Evolutionary conservation across 2,113 vertebrate species (phyloP).

Genomic region (Mixornis gularis): DNA sequence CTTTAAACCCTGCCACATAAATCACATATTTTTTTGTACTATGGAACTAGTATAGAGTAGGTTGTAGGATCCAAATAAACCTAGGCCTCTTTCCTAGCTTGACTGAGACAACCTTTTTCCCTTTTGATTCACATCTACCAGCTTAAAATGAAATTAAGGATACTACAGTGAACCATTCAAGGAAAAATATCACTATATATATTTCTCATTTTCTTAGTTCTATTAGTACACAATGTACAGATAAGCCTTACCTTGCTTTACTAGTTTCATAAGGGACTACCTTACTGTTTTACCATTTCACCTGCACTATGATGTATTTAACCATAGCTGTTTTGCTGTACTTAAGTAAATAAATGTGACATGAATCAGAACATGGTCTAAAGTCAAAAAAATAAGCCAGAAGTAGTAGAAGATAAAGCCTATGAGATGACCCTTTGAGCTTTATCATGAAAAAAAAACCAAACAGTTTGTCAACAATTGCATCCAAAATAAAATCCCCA

Average conservation of each 20-base stretch:
- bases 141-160: background rate
- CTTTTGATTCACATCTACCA: background rate
- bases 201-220: background rate
- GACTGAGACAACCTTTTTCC: background rate
- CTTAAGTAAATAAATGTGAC: background rate
- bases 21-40: background rate
- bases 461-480: background rate
- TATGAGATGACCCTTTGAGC: background rate
- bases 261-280: background rate
- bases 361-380: background rate
- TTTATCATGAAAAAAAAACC: background rate
- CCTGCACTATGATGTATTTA: background rate
- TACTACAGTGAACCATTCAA: background rate
- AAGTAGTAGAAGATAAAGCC: background rate
- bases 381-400: background rate
- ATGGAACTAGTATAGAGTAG: background rate
- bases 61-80: background rate
- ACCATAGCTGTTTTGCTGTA: background rate
- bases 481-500: background rate
- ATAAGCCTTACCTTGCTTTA: background rate
- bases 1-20: background rate
- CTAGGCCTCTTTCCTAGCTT: background rate
- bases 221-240: background rate
- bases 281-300: background rate
- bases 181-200: background rate